phyloP scores from a whole-genome alignment of 2,797 vertebrate species.

The Lagorchestes hirsutus region DNA sequence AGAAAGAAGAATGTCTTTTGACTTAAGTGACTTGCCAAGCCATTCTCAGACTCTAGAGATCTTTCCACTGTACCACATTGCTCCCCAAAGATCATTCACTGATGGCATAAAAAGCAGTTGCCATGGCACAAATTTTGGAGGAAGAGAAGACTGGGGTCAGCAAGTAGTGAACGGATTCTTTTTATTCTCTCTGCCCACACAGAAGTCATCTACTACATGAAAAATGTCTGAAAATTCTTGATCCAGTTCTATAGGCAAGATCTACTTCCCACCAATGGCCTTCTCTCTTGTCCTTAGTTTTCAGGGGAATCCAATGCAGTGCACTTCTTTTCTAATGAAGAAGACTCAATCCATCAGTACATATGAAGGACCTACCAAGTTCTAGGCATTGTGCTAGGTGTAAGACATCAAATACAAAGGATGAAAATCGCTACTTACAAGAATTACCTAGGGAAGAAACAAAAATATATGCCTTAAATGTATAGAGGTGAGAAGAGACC shows the following conservation, averaged over 20 bases:
- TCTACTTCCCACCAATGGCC: neutral
- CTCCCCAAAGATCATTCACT: neutral
- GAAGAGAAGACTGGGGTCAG: neutral
- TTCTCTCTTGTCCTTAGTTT: neutral
- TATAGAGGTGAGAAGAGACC: neutral
- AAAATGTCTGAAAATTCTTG: neutral
- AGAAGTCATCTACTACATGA: neutral
- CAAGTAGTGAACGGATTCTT: neutral
- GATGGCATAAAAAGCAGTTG: neutral
- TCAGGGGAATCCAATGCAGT: neutral
- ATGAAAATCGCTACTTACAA: neutral
- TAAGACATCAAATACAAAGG: neutral
- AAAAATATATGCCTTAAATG: neutral
- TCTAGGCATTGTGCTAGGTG: neutral
- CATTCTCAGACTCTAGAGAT: neutral
- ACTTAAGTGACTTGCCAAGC: neutral
- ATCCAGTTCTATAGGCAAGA: neutral
- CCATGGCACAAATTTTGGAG: neutral
- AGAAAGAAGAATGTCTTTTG: neutral
- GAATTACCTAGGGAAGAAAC: neutral
- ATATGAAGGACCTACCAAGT: neutral
- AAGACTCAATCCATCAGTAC: neutral
- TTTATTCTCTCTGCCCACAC: neutral
- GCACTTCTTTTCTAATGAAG: neutral
- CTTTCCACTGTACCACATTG: neutral